phyloP scores from a whole-genome alignment of 2,113 vertebrate species.

The Atherinomorus stipes region DNA sequence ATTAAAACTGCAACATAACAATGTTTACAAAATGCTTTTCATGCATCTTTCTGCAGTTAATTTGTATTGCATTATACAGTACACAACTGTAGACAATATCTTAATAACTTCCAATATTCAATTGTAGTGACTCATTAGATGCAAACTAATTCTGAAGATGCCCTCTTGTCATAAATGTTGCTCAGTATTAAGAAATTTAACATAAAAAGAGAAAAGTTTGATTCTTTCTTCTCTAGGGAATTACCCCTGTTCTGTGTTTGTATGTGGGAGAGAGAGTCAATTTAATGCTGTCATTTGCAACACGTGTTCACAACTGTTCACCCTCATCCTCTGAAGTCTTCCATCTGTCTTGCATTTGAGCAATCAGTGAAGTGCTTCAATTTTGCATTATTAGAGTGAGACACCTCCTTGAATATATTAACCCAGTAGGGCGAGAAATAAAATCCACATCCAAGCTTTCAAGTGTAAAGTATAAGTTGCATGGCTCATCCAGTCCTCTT shows the following conservation, averaged over 20 bases:
- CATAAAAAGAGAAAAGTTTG: slow-evolving; percentile 25
- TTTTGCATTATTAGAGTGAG: slow-evolving; percentile 53
- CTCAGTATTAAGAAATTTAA: slow-evolving; percentile 42
- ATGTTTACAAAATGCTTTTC: slow-evolving; percentile 51
- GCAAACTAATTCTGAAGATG: slow-evolving; percentile 23
- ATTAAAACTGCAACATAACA: too few relatives aligned
- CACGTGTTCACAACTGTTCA: slow-evolving; percentile 48
- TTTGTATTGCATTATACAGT: slow-evolving; percentile 21
- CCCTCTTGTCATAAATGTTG: slow-evolving; percentile 31
- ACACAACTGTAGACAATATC: slow-evolving; percentile 44
- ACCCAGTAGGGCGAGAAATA: slow-evolving; percentile 34
- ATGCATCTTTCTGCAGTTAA: slow-evolving; percentile 38
- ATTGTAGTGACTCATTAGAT: slow-evolving; percentile 25
- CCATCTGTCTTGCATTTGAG: slow-evolving; percentile 54
- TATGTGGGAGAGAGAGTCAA: slow-evolving; percentile 1
- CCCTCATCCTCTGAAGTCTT: slow-evolving; percentile 47
- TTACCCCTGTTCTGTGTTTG: slow-evolving; percentile 3
- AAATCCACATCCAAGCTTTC: slow-evolving; percentile 48
- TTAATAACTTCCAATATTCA: slow-evolving; percentile 28
- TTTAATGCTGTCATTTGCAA: not conserved
- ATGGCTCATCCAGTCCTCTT: not conserved
- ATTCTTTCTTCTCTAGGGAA: slow-evolving; percentile 30
- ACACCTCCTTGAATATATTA: slow-evolving; percentile 62
- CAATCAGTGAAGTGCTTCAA: slow-evolving; percentile 56
- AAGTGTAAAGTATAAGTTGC: slow-evolving; percentile 46